Evolutionary conservation across 1,140 invertebrate genomes (phyloP).

Genomic region (Drosophila ogumai): DNA sequence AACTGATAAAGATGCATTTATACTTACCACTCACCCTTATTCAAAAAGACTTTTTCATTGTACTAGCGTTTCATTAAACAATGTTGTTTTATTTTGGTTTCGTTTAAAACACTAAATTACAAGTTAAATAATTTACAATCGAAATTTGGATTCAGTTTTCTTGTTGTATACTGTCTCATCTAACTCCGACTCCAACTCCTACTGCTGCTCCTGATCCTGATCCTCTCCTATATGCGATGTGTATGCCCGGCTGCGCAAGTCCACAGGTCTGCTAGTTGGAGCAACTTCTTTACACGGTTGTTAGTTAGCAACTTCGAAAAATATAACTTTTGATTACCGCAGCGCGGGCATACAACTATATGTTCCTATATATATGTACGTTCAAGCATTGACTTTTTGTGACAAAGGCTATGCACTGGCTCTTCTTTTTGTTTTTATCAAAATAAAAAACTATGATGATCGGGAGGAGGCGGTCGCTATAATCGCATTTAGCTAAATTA

Average conservation of each 20-base stretch:
- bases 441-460: constrained; percentile 59
- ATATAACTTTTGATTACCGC: constrained; percentile 47
- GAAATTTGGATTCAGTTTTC: constrained; percentile 72
- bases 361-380: constrained; percentile 21
- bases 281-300: constrained; percentile 41
- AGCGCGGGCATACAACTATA: constrained; percentile 39
- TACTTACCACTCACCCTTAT: background rate
- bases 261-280: constrained; percentile 4
- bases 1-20: too few relatives aligned
- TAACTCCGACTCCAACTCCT: background rate
- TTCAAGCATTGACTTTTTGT: constrained; percentile 43
- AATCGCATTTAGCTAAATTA: constrained; percentile 49
- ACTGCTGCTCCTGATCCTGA: constrained; percentile 26
- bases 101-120: constrained; percentile 62
- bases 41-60: constrained; percentile 12
- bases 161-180: constrained; percentile 38
- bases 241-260: constrained; percentile 21
- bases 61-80: constrained; percentile 63
- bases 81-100: constrained; percentile 62
- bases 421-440: constrained; percentile 25
- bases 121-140: constrained; percentile 75
- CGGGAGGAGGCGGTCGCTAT: constrained; percentile 26
- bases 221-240: constrained; percentile 24
- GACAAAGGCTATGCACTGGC: constrained; percentile 34
- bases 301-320: constrained; percentile 50